These are phyloP conservation scores for Microchrysa polita DNA, from an alignment of 2,888 invertebrate genomes.

Conservation along the genomic window DNA sequence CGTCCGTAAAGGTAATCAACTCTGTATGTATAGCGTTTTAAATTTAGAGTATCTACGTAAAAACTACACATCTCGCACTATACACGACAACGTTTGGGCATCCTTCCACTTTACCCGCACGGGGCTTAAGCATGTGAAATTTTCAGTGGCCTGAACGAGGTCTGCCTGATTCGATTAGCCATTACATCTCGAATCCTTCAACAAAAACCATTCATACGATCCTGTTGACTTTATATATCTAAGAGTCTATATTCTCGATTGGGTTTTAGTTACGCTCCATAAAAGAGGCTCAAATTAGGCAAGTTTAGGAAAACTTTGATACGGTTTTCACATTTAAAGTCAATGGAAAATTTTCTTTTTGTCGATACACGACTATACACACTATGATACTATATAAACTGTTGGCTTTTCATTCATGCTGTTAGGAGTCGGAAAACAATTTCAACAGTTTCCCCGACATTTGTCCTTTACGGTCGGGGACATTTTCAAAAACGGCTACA, in stretches of 20 bases:
- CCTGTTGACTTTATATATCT: conserved; percentile 30
- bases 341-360: conserved; percentile 35
- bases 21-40: not conserved
- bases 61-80: not conserved
- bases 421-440: conserved; percentile 22
- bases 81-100: not conserved
- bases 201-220: conserved; percentile 12
- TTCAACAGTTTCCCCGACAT: conserved; percentile 41
- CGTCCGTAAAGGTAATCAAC: conserved; percentile 11
- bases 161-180: conserved; percentile 40
- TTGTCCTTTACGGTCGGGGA: conserved; percentile 35
- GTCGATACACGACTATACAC: not conserved
- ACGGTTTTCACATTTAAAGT: conserved; percentile 37
- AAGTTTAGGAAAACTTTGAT: conserved; percentile 43
- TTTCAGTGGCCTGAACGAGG: conserved; percentile 30
- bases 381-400: not conserved
- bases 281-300: conserved; percentile 45
- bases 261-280: conserved; percentile 45
- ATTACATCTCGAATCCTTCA: conserved; percentile 32
- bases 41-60: conserved; percentile 23
- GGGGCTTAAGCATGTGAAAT: not conserved
- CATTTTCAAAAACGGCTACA: conserved; percentile 5
- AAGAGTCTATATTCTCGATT: conserved; percentile 41
- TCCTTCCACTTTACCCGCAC: not conserved
- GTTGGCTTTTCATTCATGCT: conserved; percentile 1